Base-by-base conservation (phyloP, 2,797 vertebrate genomes). In the Halcyon badia region DNA sequence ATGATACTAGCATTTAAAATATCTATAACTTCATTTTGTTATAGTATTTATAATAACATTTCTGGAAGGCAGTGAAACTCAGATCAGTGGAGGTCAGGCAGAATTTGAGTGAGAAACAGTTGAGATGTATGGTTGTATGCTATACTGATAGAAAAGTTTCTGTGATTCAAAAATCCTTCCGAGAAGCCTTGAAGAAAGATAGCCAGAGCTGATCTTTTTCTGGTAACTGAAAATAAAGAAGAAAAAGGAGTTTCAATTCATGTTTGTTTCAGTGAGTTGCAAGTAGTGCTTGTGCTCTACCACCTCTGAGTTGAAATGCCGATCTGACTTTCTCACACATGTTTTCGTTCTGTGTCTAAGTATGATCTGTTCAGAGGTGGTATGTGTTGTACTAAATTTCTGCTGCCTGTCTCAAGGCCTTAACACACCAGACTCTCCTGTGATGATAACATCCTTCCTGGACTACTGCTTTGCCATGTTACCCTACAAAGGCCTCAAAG, bases 301-400 rank as follows among this genome's bases (percentile, higher is more conserved):
- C 78, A 39, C 42, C 52, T 12, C 65, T 8, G 14, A 76, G 21
- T 39, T 57, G 79, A 71, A 89, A 66, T 1, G 14, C 58, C 64
- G 30, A 54, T 85, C 65, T 92, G 68, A 76, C 56, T 91, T 93
- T 80, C 60, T 83, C 52, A 60, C 31, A 18, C 2, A 1, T 42
- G 25, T 3, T 72, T 89, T 83, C 87, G 11, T 65, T 90, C 69
- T 90, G 79, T 26, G 60, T 91, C 91, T 66, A 79, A 80, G 51
- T 33, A 62, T 3, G 8, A 33, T 68, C 60, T 92, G 20, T 79
- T 89, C 44, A 77, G 62, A 94, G 95, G 56, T 70, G 69, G 41
- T 31, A 60, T 76, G 76, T 33, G 39, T 76, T 94, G 54, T 85
- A 33, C 87, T 56, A 73, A 89, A 90, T 94, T 92, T 39, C 66